Percentiles rank a stretch among this genome's conserved stretches.
Evolutionary conservation across 2,797 vertebrate genomes (phyloP).

Genomic region (Tiaroga cobitis): DNA sequence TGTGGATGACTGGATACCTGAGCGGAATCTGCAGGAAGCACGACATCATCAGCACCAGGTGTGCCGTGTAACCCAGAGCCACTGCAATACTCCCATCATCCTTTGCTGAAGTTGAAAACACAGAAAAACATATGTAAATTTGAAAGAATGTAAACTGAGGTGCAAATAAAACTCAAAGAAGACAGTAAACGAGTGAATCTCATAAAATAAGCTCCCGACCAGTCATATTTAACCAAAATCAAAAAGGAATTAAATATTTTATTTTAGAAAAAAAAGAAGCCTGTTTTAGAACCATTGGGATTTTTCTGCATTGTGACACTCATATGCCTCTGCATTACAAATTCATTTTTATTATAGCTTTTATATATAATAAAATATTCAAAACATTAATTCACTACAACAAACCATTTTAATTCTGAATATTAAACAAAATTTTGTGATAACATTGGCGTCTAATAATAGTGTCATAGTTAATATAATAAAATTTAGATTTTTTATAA

Average conservation of each 20-base stretch:
- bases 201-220: neutral
- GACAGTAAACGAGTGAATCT: neutral
- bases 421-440: neutral
- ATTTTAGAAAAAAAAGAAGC: neutral
- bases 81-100: conserved; percentile 96
- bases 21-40: conserved; percentile 97
- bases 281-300: too few relatives aligned
- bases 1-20: conserved; percentile 95
- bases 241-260: neutral
- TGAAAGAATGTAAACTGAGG: neutral
- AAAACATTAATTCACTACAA: neutral
- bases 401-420: neutral
- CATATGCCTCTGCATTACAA: neutral
- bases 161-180: neutral
- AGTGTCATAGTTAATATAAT: neutral
- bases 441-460: neutral
- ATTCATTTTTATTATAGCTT: neutral
- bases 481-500: neutral
- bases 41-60: conserved; percentile 97
- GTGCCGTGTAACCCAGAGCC: conserved; percentile 95
- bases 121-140: neutral
- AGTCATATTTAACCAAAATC: conserved; percentile 25
- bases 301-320: neutral
- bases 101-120: conserved; percentile 80
- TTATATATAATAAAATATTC: neutral